Evolutionary conservation across 2,113 vertebrate genomes (phyloP).

Genomic region (Pygathrix nemaeus): DNA sequence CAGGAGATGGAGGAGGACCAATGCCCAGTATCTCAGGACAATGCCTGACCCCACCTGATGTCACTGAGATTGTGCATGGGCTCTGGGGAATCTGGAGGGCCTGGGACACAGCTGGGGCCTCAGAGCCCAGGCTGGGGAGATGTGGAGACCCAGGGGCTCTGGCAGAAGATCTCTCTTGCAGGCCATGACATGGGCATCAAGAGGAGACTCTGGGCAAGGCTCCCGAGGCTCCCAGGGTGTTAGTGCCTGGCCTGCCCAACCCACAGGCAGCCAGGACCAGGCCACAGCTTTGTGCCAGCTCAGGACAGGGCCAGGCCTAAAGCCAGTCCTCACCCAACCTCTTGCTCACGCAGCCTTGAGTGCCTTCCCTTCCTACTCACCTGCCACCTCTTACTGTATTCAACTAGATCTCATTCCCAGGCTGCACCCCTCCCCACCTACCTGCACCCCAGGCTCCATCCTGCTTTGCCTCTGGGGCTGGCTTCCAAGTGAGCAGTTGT

Average conservation of each 20-base stretch:
- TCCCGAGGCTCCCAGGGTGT: not conserved
- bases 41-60: not conserved
- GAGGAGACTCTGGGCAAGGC: not conserved
- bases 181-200: not conserved
- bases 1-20: too few species aligned
- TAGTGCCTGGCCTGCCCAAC: not conserved
- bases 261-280: not conserved
- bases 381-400: not conserved
- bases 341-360: not conserved
- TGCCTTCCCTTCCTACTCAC: accelerated
- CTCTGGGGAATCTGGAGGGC: not conserved
- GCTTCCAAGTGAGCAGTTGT: too few species aligned
- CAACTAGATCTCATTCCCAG: not conserved
- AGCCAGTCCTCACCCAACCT: not conserved
- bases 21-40: not conserved
- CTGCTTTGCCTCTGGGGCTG: accelerated
- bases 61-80: not conserved
- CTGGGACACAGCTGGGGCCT: not conserved
- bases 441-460: not conserved
- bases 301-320: not conserved
- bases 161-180: not conserved
- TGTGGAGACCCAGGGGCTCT: not conserved
- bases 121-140: not conserved
- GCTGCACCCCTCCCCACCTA: not conserved
- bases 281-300: not conserved